These are phyloP conservation scores for Cyprinodon brontotheroides DNA, from an alignment of 2,113 vertebrate genomes.

Conservation along the genomic window DNA sequence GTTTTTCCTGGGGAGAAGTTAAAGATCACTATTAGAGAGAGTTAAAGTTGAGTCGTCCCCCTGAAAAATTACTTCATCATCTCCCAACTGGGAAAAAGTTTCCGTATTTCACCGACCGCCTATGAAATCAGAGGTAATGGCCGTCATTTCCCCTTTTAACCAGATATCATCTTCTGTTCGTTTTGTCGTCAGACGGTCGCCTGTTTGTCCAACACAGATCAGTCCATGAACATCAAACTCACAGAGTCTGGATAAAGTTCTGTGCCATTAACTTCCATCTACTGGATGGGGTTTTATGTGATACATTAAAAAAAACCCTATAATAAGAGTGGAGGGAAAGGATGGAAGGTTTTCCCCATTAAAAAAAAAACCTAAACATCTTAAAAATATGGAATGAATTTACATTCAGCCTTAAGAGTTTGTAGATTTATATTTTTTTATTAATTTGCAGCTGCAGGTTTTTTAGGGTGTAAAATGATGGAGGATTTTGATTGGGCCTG, in stretches of 20 bases:
- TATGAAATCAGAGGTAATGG: neutral
- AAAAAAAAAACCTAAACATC: neutral
- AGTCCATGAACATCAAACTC: neutral
- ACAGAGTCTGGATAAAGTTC: neutral
- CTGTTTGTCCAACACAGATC: neutral
- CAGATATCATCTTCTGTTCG: neutral
- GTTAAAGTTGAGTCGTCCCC: neutral
- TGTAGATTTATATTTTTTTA: too few species aligned
- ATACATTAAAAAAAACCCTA: neutral
- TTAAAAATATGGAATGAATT: neutral
- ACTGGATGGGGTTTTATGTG: neutral
- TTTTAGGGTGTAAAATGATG: neutral
- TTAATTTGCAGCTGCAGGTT: neutral
- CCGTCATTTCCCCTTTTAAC: neutral
- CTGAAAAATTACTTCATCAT: neutral
- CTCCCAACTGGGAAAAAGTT: neutral
- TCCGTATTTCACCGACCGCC: neutral
- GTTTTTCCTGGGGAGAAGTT: neutral
- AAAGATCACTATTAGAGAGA: neutral
- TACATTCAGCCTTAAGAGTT: neutral
- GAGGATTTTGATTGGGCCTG: too few species aligned
- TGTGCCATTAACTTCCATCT: neutral
- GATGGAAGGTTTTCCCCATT: neutral
- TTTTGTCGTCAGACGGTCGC: neutral
- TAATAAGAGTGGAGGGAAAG: too few species aligned